A percentile compares a stretch with the other conserved stretches of the same genome.
Evolutionary conservation across 2,113 vertebrate species (phyloP).

Genomic region (Phasianus colchicus): DNA sequence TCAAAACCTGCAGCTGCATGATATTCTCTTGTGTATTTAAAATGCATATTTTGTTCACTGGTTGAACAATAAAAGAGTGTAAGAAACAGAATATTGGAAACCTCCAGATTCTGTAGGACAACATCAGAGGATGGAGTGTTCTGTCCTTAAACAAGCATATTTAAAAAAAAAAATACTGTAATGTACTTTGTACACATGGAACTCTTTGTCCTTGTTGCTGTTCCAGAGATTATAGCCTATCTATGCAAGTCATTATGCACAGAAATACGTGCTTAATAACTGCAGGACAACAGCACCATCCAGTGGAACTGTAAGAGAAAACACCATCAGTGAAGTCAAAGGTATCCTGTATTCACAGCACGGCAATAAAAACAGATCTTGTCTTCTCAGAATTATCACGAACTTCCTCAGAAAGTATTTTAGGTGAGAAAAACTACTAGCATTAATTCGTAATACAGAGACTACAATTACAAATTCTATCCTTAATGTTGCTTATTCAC

Average conservation of each 20-base stretch:
- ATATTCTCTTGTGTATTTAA: background rate
- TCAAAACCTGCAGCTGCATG: background rate
- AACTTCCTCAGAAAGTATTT: background rate
- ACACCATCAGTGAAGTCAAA: background rate
- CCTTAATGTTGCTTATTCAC: background rate
- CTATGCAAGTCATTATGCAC: background rate
- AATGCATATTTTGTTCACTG: background rate
- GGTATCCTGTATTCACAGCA: background rate
- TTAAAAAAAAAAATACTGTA: background rate
- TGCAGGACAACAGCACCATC: constrained; percentile 72
- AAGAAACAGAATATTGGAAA: background rate
- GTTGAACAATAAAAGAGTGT: background rate
- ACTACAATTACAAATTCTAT: background rate
- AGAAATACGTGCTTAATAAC: background rate
- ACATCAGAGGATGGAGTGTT: background rate
- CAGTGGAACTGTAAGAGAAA: constrained; percentile 60
- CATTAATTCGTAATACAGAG: background rate
- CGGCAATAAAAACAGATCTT: background rate
- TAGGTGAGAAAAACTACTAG: background rate
- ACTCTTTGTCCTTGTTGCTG: constrained; percentile 3
- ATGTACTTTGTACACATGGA: background rate
- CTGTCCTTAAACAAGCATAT: background rate
- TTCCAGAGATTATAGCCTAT: background rate
- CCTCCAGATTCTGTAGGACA: background rate
- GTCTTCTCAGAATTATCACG: background rate